Conservation (phyloP, 2,113 vertebrate genomes). For the Gymnorhina tibicen region DNA sequence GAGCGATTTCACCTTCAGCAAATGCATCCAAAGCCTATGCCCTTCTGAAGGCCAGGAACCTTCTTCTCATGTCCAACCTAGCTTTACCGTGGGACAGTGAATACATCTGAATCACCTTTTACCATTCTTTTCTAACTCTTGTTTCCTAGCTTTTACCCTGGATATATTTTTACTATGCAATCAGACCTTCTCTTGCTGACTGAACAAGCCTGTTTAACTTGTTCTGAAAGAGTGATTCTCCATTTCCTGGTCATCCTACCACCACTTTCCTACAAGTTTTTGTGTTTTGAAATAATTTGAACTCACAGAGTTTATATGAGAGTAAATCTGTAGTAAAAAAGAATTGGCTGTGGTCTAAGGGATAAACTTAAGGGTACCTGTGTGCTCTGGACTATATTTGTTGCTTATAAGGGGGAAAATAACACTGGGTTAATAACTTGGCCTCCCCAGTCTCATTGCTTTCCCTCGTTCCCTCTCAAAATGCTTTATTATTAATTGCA, state of each 20-base stretch:
- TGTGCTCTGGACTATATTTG: background rate
- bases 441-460: background rate
- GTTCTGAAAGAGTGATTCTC: background rate
- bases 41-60: background rate
- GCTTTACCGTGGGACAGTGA: background rate
- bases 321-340: background rate
- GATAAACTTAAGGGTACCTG: background rate
- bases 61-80: background rate
- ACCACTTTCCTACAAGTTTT: background rate
- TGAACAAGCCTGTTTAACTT: background rate
- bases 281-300: background rate
- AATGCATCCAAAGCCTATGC: background rate
- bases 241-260: background rate
- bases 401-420: background rate
- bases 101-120: background rate
- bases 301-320: background rate
- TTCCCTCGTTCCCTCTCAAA: background rate
- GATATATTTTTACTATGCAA: background rate
- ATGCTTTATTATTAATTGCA: conserved; percentile 33
- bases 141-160: background rate
- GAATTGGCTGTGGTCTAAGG: background rate
- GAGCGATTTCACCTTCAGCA: background rate
- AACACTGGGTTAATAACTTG: conserved; percentile 21
- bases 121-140: background rate
- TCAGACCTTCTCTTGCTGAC: background rate